Conservation (phyloP, 2,113 vertebrate genomes). For the Vulpes ferrilata region DNA sequence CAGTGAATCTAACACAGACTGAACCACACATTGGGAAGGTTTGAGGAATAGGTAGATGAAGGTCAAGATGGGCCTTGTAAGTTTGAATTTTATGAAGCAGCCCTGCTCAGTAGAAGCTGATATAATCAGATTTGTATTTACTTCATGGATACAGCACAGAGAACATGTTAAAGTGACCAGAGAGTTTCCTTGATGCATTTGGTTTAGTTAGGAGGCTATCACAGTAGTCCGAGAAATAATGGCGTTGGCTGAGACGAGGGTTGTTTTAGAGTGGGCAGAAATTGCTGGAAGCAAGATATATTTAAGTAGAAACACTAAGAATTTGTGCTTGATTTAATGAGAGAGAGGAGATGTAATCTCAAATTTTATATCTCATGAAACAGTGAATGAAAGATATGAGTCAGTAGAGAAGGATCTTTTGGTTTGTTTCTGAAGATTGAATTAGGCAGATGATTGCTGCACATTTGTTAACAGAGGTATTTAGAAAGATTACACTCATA, state of each 20-base stretch:
- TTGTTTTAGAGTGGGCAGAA: neutral
- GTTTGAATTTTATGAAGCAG: neutral
- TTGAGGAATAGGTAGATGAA: neutral
- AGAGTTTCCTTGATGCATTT: neutral
- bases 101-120: neutral
- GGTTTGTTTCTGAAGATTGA: neutral
- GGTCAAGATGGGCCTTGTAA: neutral
- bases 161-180: neutral
- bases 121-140: neutral
- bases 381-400: neutral
- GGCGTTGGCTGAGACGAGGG: neutral
- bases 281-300: neutral
- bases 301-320: neutral
- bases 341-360: neutral
- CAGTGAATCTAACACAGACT: neutral
- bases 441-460: neutral
- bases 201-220: neutral
- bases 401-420: neutral
- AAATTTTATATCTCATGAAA: neutral
- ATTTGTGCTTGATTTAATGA: neutral
- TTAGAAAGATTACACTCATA: neutral
- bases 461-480: constrained; percentile 2
- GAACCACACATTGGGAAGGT: neutral
- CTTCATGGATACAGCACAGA: neutral
- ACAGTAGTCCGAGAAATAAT: neutral